Evolutionary conservation across 2,797 vertebrate species (phyloP), one percentile per base, ranked within the genome.

Genomic region (Babyrousa celebensis): DNA sequence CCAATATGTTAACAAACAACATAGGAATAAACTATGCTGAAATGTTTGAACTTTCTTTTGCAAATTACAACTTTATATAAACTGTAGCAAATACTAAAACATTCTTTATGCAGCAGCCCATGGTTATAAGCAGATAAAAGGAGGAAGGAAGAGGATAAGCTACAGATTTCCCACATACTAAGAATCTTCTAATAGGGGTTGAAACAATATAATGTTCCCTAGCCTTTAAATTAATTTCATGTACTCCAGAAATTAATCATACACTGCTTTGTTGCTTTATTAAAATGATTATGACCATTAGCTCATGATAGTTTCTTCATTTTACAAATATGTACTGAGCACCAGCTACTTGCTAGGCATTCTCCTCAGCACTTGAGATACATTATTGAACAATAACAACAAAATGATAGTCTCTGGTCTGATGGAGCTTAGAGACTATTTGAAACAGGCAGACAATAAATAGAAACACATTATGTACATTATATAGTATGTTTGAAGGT

Each of bases 171-270:
- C 62, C 8, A 79, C 0, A 70, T 1, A 56, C 8, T 62, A 74
- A 92, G 18, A 65, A 52, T 43, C 29, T 95, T 82, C 36, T 20
- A 86, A 29, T 5, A 54, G 36, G 11, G 23, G 29, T 36, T 54
- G 20, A 92, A 80, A 84, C 78, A 78, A 70, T 10, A 25, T 58
- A 32, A 63, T 87, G 27, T 43, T 72, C 18, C 48, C 68, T 63
- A 15, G 71, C 21, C 16, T 58, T 70, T 93, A 86, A 91, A 77
- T 48, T 32, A 60, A 12, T 79, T 80, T 48, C 25, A 87, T 43
- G 87, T 92, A 21, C 63, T 88, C 29, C 54, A 78, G 36, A 94
- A 96, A 85, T 84, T 89, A 92, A 87, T 85, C 29, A 90, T 25
- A 85, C 8, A 48, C 36, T 94, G 8, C 23, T 71, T 52, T 88